Conservation (phyloP, 2,797 vertebrate species). For the Enteromius afrohamiltoni region DNA sequence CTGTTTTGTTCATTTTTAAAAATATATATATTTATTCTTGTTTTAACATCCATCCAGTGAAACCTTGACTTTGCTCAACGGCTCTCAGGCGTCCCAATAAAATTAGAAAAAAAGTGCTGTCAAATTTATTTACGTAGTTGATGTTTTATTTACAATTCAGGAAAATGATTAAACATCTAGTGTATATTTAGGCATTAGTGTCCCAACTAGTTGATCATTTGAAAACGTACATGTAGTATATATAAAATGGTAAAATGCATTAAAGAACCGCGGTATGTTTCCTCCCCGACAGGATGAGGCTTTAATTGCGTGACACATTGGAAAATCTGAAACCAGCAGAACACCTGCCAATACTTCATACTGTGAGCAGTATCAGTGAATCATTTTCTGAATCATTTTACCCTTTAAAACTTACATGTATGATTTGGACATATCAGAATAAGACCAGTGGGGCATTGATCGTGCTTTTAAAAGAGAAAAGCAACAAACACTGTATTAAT, state of each 20-base stretch:
- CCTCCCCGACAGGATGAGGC: not conserved
- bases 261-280: not conserved
- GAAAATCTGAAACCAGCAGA: conserved; percentile 15
- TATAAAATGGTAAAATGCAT: not conserved
- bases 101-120: not conserved
- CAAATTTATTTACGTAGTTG: not conserved
- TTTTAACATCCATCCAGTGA: conserved; percentile 28
- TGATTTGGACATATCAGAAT: not conserved
- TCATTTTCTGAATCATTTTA: not conserved
- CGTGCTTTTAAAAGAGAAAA: conserved; percentile 13
- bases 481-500: not conserved
- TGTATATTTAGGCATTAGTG: not conserved
- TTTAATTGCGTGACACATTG: not conserved
- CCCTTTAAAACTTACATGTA: not conserved
- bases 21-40: conserved; percentile 10
- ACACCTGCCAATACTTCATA: not conserved
- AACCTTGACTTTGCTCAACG: not conserved
- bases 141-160: conserved; percentile 3
- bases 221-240: not conserved
- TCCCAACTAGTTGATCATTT: not conserved
- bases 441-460: not conserved
- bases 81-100: conserved; percentile 15
- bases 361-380: not conserved
- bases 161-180: not conserved
- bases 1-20: conserved; percentile 6